These are phyloP conservation scores for Blastobasis lacticolella DNA, from an alignment of 2,888 invertebrate species.

Conservation along the genomic window DNA sequence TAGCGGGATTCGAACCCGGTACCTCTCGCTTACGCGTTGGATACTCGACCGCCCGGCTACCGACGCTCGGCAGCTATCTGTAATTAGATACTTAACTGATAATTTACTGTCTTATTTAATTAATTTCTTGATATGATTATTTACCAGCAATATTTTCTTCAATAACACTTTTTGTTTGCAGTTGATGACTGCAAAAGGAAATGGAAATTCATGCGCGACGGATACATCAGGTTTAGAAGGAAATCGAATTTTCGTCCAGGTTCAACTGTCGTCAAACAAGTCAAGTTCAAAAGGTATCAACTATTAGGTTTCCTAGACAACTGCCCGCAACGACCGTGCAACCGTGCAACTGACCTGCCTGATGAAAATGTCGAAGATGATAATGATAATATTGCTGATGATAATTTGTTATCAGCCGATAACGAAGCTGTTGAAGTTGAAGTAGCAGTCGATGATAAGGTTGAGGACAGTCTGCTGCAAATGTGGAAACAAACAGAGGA, in stretches of 20 bases:
- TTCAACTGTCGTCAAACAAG: conserved; percentile 5
- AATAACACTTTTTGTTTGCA: conserved; percentile 6
- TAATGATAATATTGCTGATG: conserved; percentile 4
- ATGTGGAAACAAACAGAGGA: conserved; percentile 6
- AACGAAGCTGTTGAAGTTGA: conserved; percentile 1
- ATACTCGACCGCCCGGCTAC: too few species aligned
- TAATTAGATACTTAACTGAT: too few species aligned
- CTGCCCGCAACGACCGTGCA: conserved; percentile 7
- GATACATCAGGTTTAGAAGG: conserved; percentile 9
- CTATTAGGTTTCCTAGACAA: conserved; percentile 9
- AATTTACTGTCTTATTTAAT: too few species aligned
- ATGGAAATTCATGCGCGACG: conserved; percentile 11
- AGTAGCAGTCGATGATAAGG: conserved; percentile 1
- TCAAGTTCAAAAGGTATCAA: conserved; percentile 8
- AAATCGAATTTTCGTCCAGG: conserved; percentile 11
- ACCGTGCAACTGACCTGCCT: conserved; percentile 5
- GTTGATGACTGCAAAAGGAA: conserved; percentile 8
- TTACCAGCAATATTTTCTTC: too few species aligned
- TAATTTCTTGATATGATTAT: too few species aligned
- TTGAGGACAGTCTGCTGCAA: conserved; percentile 2
- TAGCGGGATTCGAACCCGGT: too few species aligned
- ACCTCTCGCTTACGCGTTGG: too few species aligned
- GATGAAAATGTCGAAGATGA: conserved; percentile 2
- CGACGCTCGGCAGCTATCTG: too few species aligned
- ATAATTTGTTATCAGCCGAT: background rate